These are phyloP conservation scores for Thalassophryne amazonica DNA, from an alignment of 2,797 vertebrate genomes.

Conservation along the genomic window DNA sequence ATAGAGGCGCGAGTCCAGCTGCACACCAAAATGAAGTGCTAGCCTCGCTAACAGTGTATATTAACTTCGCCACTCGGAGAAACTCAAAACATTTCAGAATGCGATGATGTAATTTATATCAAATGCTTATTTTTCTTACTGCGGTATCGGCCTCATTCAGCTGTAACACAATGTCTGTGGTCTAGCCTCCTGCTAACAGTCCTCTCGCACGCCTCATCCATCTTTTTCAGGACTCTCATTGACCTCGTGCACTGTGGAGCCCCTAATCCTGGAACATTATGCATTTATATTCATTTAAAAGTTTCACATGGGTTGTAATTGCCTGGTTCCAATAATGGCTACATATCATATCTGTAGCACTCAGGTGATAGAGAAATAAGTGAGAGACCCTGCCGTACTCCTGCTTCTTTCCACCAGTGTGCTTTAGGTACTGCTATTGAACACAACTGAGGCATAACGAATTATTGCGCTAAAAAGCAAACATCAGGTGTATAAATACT, in stretches of 20 bases:
- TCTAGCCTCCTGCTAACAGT: not conserved
- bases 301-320: too few species aligned
- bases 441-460: too few species aligned
- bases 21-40: conserved; percentile 33
- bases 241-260: too few species aligned
- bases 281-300: too few species aligned
- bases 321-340: not conserved
- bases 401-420: too few species aligned
- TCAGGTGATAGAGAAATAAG: not conserved
- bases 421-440: too few species aligned
- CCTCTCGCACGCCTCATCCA: too few species aligned
- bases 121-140: conserved; percentile 17
- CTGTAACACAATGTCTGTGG: not conserved
- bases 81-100: conserved; percentile 19
- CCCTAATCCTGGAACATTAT: too few species aligned
- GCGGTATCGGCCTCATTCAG: not conserved
- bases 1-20: conserved; percentile 27
- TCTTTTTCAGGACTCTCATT: too few species aligned
- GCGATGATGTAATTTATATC: conserved; percentile 34
- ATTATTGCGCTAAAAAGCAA: too few species aligned
- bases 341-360: not conserved
- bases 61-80: conserved; percentile 32
- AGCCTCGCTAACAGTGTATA: conserved; percentile 25
- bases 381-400: not conserved
- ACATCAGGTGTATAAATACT: too few species aligned